A percentile compares a stretch with the other conserved stretches of the same genome.
These are phyloP conservation scores for Rhodeus uyekii DNA, from an alignment of 2,797 vertebrate species.

Conservation along the genomic window DNA sequence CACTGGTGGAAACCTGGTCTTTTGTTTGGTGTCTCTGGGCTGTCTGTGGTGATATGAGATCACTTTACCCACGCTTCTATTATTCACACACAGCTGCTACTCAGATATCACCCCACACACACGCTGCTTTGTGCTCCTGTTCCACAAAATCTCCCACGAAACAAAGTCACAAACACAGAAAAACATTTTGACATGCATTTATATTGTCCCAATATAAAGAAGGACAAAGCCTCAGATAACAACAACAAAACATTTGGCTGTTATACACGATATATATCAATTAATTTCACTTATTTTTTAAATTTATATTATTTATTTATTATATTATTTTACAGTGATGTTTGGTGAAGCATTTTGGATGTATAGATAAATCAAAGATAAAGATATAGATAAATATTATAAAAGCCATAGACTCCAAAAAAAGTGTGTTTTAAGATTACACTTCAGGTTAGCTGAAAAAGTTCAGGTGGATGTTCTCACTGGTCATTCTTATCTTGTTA, in stretches of 20 bases:
- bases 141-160: slow-evolving; percentile 9
- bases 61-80: slow-evolving; percentile 75
- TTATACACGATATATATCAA: neutral
- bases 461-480: slow-evolving; percentile 57
- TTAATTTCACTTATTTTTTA: neutral
- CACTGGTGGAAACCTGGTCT: slow-evolving; percentile 63
- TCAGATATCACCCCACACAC: slow-evolving; percentile 35
- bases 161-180: neutral
- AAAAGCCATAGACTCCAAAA: neutral
- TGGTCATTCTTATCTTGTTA: slow-evolving; percentile 52
- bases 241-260: neutral
- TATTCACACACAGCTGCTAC: slow-evolving; percentile 78
- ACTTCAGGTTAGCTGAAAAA: slow-evolving; percentile 51
- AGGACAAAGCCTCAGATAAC: neutral
- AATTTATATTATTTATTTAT: neutral
- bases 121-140: slow-evolving; percentile 25
- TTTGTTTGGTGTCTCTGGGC: slow-evolving; percentile 67
- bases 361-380: neutral
- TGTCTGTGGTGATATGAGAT: slow-evolving; percentile 69
- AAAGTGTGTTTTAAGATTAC: neutral
- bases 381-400: neutral
- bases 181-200: slow-evolving; percentile 2
- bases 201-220: too few species aligned
- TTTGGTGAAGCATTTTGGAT: neutral
- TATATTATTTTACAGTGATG: neutral